Evolutionary conservation across 2,888 invertebrate species (phyloP), one percentile per base, ranked within the genome.

Genomic region (Temnothorax rugatulus): DNA sequence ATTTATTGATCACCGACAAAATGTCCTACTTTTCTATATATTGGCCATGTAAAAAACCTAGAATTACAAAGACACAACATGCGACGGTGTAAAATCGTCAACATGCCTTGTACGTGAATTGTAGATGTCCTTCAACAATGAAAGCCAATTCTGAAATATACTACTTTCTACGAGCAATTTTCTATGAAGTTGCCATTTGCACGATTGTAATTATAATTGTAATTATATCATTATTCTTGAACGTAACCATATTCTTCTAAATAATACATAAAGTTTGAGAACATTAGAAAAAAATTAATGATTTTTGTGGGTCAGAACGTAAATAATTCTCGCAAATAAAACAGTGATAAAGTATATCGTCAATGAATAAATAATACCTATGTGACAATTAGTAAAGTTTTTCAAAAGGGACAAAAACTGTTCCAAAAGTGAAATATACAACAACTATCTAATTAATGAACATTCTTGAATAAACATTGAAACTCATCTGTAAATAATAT

Each of bases 1-100:
- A 83, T 79, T 77, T 79, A 83, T 83, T 44, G 69, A 83, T 83
- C 59, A 79, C 52, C 50, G 69, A 47, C 38, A 57, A 83, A 83
- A 79, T 44, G 83, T 41, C 61, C 79, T 69, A 69, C 79, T 83
- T 83, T 79, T 52, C 4, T n/a, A 11, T 50, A 38, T 38, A 50
- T 34, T 38, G 59, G 29, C 44, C 15, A 59, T 25, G 41, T 29
- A 52, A 77, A 79, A 77, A 83, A 79, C 50, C 18, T 44, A 64
- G 52, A 77, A 77, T 25, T 25, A 75, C 21, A 61, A 57, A 50
- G 41, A 69, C 52, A 38, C 50, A 50, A 75, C 47, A 34, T 25
- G 41, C 18, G 25, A 79, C 18, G 38, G 44, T n/a, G 7, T 18
- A 44, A 77, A 57, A 77, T 47, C 3, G 18, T 59, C 15, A 59